A percentile compares a stretch with the other conserved stretches of the same genome.
Evolutionary conservation across 2,888 invertebrate species (phyloP).

Genomic region (Lasioglossum lativentre): DNA sequence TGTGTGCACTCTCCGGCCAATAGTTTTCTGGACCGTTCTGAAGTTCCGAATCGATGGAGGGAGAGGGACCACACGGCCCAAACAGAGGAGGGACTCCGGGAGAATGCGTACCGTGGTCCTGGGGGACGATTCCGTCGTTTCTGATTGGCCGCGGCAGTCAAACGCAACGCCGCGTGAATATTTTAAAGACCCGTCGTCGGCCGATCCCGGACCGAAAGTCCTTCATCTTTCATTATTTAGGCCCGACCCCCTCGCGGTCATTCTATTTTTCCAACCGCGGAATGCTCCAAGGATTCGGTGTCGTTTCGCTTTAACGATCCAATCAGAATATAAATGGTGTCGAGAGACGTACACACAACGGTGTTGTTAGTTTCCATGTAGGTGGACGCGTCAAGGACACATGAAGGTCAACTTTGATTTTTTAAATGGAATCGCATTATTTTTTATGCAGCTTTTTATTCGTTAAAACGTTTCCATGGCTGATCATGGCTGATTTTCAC

Average conservation of each 20-base stretch:
- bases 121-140: conserved; percentile 57
- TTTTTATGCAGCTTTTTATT: too few species aligned
- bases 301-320: background rate
- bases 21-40: conserved; percentile 46
- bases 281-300: background rate
- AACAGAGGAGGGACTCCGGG: conserved; percentile 49
- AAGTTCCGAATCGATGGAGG: conserved; percentile 44
- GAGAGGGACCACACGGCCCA: conserved; percentile 23
- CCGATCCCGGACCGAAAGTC: conserved; percentile 20
- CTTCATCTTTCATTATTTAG: conserved; percentile 59
- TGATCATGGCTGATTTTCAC: background rate
- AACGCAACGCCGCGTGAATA: conserved; percentile 70
- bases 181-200: conserved; percentile 60
- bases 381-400: too few species aligned
- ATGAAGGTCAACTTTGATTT: too few species aligned
- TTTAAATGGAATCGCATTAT: too few species aligned
- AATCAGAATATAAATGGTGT: too few species aligned
- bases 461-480: background rate
- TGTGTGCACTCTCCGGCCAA: conserved; percentile 18
- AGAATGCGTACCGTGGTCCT: conserved; percentile 61
- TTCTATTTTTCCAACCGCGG: background rate
- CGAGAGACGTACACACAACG: too few species aligned
- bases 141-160: conserved; percentile 58
- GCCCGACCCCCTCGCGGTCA: conserved; percentile 9
- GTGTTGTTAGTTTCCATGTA: too few species aligned